These are phyloP conservation scores for Ophioninae sp. DNA, from an alignment of 2,888 invertebrate species.

Conservation along the genomic window DNA sequence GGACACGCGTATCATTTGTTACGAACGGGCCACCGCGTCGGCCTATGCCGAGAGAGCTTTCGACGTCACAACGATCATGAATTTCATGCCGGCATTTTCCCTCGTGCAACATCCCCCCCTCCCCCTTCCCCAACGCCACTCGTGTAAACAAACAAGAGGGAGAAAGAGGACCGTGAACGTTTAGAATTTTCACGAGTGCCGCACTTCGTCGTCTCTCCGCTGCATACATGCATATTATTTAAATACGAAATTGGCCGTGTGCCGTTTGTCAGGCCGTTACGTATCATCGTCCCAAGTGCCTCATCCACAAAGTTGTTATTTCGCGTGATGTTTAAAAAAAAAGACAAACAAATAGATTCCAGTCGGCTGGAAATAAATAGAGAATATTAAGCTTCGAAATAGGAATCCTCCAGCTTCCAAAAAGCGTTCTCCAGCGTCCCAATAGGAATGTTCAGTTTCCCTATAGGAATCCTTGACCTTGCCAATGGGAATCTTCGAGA, in stretches of 20 bases:
- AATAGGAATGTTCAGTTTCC: too few relatives aligned
- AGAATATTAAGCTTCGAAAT: too few relatives aligned
- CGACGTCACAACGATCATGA: slow-evolving; percentile 59
- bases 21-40: slow-evolving; percentile 60
- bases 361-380: too few relatives aligned
- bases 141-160: slow-evolving; percentile 27
- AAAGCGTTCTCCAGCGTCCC: too few relatives aligned
- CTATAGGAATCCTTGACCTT: too few relatives aligned
- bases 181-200: slow-evolving; percentile 59
- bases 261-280: slow-evolving; percentile 32
- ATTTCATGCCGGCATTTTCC: slow-evolving; percentile 38
- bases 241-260: slow-evolving; percentile 56
- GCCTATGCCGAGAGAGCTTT: slow-evolving; percentile 46
- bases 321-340: too few relatives aligned
- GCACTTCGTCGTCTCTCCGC: slow-evolving; percentile 44
- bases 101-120: not conserved
- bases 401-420: too few relatives aligned
- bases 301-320: too few relatives aligned
- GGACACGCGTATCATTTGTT: slow-evolving; percentile 72
- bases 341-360: too few relatives aligned
- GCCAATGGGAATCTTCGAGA: too few relatives aligned
- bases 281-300: slow-evolving; percentile 11
- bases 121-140: not conserved
- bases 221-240: slow-evolving; percentile 63
- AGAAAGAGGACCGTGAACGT: slow-evolving; percentile 36